Base-by-base conservation (phyloP, 2,113 vertebrate genomes). In the Falco punctatus region DNA sequence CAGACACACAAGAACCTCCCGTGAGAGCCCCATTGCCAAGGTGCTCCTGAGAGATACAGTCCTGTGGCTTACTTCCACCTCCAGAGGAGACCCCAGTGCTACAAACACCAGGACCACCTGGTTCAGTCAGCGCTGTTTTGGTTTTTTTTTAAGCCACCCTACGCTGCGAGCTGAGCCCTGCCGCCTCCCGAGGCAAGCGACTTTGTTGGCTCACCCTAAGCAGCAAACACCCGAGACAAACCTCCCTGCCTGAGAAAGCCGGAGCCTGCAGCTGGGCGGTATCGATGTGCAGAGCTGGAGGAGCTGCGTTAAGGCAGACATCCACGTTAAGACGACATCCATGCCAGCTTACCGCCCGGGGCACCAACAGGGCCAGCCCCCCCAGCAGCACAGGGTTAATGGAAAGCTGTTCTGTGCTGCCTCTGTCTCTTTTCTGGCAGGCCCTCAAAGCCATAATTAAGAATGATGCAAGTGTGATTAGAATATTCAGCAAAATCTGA, bases 401-500 rank as follows among this genome's bases (percentile, higher is more conserved):
- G 81, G 44, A 40, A 79, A 82, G 22, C 26, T 90, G n/a, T 70
- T 94, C 10, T 14, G 32, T 19, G 35, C 74, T 80, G 42, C 71
- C 51, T 91, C 86, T 54, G 28, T 38, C 81, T 87, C 81, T 77
- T 86, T 75, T 77, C 79, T 94, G 89, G 74, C 73, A 86, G 33
- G 38, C 48, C 2, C 55, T 89, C 30, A 16, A 92, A 81, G 92
- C 81, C 88, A 93, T 87, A 92, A 88, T 94, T 87, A 83, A 85
- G 77, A 90, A 74, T 0, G 11, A 94, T 69, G 49, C 27, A 83
- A 93, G 54, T 69, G 67, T 77, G 70, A 96, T 87, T 90, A 92
- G 71, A 97, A 96, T 92, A 93, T 92, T 89, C 78, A 96, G 88
- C n/a, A 89, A 81, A 94, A 91, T 80, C 92, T 88, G 91, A 91